Percentiles rank a stretch among this genome's conserved stretches.
Evolutionary conservation across 92 coral and sea anemone species (phyloP).

Genomic region (Porites lobata): DNA sequence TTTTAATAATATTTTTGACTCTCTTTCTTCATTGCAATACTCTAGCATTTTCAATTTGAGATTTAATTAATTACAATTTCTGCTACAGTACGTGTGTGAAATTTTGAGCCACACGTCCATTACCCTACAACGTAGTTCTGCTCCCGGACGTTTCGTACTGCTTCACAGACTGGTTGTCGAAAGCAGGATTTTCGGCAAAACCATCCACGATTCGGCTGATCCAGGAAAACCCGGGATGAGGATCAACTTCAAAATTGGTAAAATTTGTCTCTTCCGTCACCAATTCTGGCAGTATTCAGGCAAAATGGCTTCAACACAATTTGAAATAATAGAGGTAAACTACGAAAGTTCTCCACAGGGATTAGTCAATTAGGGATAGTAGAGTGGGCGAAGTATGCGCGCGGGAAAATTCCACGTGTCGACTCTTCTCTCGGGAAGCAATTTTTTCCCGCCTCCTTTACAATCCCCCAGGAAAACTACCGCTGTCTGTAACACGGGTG

Average conservation of each 20-base stretch:
- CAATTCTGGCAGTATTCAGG: too few species aligned
- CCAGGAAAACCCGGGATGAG: neutral
- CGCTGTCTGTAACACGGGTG: too few species aligned
- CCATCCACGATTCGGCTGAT: neutral
- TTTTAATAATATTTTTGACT: neutral
- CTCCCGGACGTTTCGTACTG: neutral
- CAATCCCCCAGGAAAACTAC: too few species aligned
- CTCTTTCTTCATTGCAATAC: neutral
- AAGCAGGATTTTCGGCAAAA: neutral
- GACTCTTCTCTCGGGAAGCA: too few species aligned
- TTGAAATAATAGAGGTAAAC: too few species aligned
- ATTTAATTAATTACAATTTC: neutral
- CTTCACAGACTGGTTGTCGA: neutral
- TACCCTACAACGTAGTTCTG: neutral
- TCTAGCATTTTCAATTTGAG: neutral
- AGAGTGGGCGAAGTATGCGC: too few species aligned
- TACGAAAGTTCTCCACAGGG: too few species aligned
- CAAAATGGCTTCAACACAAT: too few species aligned
- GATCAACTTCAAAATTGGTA: neutral
- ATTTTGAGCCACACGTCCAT: neutral
- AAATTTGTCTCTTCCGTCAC: too few species aligned
- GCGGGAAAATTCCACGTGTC: too few species aligned
- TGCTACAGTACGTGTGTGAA: neutral
- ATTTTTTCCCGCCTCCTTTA: too few species aligned
- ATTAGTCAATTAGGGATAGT: too few species aligned